phyloP scores from a whole-genome alignment of 2,888 invertebrate species.

The Vandiemenella viatica region DNA sequence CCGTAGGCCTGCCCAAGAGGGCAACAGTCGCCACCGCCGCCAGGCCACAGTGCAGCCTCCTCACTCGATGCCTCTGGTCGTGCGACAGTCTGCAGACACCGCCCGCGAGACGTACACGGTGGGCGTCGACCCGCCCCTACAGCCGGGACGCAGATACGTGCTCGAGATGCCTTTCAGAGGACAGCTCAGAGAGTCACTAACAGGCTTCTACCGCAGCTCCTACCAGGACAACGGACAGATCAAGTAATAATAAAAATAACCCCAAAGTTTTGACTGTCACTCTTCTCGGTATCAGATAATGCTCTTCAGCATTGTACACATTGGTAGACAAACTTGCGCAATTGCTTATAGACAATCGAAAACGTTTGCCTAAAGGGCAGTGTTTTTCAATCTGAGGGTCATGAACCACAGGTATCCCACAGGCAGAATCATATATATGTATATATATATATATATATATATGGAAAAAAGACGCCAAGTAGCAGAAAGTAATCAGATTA shows the following conservation, averaged over 20 bases:
- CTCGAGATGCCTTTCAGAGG: conserved; percentile 12
- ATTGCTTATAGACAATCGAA: too few relatives aligned
- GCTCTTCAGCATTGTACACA: neutral
- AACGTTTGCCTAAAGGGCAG: too few relatives aligned
- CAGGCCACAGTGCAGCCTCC: neutral
- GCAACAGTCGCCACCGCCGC: neutral
- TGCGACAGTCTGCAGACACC: too few relatives aligned
- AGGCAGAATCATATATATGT: too few relatives aligned
- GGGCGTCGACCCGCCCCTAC: conserved; percentile 1
- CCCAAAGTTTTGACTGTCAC: neutral
- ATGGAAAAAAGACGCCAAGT: too few relatives aligned
- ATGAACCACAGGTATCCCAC: too few relatives aligned
- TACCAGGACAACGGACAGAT: conserved; percentile 12
- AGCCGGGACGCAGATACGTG: conserved; percentile 3
- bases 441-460: too few relatives aligned
- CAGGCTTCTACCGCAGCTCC: conserved; percentile 18
- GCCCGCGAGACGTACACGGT: neutral
- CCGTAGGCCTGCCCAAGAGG: too few relatives aligned
- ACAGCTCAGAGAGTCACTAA: conserved; percentile 12
- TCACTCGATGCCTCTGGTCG: neutral
- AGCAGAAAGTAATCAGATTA: too few relatives aligned
- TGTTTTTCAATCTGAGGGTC: too few relatives aligned
- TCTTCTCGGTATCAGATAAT: neutral
- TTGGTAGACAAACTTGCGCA: too few relatives aligned
- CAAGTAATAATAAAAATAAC: conserved; percentile 5